These are phyloP conservation scores for Pomatorhinus ruficollis DNA, from an alignment of 2,113 vertebrate species.

Conservation along the genomic window DNA sequence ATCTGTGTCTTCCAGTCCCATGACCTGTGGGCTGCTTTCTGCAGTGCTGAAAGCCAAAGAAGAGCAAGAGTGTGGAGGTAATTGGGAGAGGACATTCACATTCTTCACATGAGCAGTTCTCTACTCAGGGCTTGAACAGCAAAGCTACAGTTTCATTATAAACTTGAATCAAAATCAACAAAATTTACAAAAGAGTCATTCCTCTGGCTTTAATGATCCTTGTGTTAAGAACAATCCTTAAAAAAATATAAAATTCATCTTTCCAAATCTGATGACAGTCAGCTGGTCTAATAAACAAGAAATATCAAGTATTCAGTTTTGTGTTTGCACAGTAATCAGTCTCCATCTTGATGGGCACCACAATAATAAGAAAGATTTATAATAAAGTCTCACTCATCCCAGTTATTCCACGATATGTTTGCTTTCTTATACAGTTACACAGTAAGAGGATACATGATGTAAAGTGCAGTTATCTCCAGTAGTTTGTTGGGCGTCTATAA, in stretches of 20 bases:
- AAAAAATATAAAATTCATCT: not conserved
- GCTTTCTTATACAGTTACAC: not conserved
- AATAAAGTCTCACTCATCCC: not conserved
- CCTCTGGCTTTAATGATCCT: not conserved
- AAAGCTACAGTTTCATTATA: not conserved
- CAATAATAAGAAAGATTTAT: not conserved
- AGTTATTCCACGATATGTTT: not conserved
- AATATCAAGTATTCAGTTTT: not conserved
- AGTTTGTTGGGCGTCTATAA: not conserved
- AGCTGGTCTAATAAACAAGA: not conserved
- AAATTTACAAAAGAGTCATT: not conserved
- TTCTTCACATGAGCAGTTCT: not conserved
- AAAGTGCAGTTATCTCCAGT: not conserved
- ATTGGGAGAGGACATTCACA: not conserved
- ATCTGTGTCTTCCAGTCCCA: not conserved
- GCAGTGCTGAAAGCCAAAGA: not conserved
- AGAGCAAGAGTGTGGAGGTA: accelerated
- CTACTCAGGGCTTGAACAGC: not conserved
- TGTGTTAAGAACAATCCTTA: not conserved
- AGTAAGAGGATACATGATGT: not conserved
- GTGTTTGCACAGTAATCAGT: not conserved
- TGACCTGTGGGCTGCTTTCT: not conserved
- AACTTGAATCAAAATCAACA: not conserved
- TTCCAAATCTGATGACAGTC: not conserved
- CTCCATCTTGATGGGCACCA: not conserved